Percentiles rank a stretch among this genome's conserved stretches.
These are phyloP conservation scores for Mesitornis unicolor DNA, from an alignment of 2,113 vertebrate species.

Conservation along the genomic window DNA sequence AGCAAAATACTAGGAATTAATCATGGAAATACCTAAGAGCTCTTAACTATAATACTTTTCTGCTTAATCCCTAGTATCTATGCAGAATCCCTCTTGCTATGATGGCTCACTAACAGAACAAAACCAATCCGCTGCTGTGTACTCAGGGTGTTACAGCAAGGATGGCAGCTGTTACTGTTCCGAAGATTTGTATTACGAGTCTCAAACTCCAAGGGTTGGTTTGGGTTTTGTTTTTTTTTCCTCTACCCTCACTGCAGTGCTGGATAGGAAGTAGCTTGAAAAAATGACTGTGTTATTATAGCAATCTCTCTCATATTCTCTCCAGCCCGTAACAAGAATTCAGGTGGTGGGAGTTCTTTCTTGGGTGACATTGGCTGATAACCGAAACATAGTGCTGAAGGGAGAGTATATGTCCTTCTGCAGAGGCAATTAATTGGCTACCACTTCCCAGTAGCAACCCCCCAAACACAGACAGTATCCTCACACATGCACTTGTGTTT, in stretches of 20 bases:
- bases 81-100: background rate
- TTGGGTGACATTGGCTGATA: background rate
- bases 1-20: background rate
- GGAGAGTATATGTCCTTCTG: background rate
- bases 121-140: background rate
- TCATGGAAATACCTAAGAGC: background rate
- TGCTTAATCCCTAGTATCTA: background rate
- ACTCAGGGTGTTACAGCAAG: background rate
- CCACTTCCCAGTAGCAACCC: background rate
- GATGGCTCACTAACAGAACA: background rate
- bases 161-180: background rate
- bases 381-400: background rate
- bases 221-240: too few species aligned
- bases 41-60: background rate
- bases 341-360: background rate
- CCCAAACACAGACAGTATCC: background rate
- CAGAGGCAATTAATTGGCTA: background rate
- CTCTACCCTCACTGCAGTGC: background rate
- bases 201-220: background rate
- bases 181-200: background rate
- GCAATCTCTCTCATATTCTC: background rate
- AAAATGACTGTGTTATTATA: background rate
- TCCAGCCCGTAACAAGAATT: background rate
- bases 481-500: background rate
- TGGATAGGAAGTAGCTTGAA: background rate